A percentile compares a stretch with the other conserved stretches of the same genome.
phyloP scores from a whole-genome alignment of 2,888 invertebrate species.

The Lithodes maja region DNA sequence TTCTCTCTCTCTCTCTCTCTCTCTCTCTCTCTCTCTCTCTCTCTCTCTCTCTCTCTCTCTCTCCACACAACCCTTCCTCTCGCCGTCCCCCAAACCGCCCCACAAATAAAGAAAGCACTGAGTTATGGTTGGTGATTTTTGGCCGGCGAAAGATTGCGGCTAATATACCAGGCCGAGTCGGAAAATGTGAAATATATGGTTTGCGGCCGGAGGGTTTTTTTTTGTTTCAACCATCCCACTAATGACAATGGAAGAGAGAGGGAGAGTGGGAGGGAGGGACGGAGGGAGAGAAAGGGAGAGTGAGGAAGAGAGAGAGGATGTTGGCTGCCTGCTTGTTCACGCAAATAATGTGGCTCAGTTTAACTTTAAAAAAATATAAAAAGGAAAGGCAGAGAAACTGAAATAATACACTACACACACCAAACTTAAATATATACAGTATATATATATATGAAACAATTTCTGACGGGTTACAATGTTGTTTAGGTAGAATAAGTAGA shows the following conservation, averaged over 20 bases:
- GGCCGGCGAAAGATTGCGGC: conserved; percentile 54
- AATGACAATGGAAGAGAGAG: conserved; percentile 61
- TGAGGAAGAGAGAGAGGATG: no score
- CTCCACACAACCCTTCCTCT: neutral
- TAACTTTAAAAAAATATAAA: conserved; percentile 18
- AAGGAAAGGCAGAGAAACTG: neutral
- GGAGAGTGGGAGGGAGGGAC: conserved; percentile 34
- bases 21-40: neutral
- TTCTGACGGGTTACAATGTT: no score
- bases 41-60: neutral
- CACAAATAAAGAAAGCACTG: conserved; percentile 38
- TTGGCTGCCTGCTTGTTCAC: conserved; percentile 9
- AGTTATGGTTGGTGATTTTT: conserved; percentile 59
- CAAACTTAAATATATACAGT: no score
- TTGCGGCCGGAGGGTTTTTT: conserved; percentile 53
- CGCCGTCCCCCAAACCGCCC: neutral
- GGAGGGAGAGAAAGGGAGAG: conserved; percentile 57
- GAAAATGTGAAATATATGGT: conserved; percentile 66
- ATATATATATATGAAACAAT: no score
- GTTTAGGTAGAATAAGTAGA: no score
- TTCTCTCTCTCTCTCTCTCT: neutral
- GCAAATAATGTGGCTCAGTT: conserved; percentile 51
- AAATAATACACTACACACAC: no score
- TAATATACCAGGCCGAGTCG: conserved; percentile 55
- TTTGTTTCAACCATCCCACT: conserved; percentile 1